phyloP scores from a whole-genome alignment of 2,113 vertebrate species.

The Lamprologus lemairii region DNA sequence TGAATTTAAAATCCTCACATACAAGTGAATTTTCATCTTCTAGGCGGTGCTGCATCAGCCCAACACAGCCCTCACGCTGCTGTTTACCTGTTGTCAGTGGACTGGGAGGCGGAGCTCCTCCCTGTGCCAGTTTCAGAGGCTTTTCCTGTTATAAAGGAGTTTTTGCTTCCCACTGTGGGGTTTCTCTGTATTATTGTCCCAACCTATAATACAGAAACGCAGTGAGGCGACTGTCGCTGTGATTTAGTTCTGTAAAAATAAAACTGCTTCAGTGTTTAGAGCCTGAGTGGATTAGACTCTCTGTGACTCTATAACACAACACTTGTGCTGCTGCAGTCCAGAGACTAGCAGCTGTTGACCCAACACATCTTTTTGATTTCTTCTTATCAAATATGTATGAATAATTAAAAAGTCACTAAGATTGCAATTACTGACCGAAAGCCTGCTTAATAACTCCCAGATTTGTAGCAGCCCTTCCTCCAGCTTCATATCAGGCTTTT shows the following conservation, averaged over 20 bases:
- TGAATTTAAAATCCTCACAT: background rate
- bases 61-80: rapidly evolving
- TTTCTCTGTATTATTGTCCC: background rate
- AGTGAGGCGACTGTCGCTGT: background rate
- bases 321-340: background rate
- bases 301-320: background rate
- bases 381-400: background rate
- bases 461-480: background rate
- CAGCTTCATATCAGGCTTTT: background rate
- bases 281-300: background rate
- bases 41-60: background rate
- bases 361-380: background rate
- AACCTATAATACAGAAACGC: rapidly evolving
- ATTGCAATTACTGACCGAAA: background rate
- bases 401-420: rapidly evolving
- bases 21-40: background rate
- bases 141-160: background rate
- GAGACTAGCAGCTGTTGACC: background rate
- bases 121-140: rapidly evolving
- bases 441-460: rapidly evolving
- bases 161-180: background rate
- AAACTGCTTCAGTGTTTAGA: background rate
- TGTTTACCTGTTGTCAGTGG: background rate
- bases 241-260: background rate
- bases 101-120: background rate